Percentiles rank a stretch among this genome's conserved stretches.
These are phyloP conservation scores for Zoanthus solanderi DNA, from an alignment of 92 coral and sea anemone species.

Conservation along the genomic window DNA sequence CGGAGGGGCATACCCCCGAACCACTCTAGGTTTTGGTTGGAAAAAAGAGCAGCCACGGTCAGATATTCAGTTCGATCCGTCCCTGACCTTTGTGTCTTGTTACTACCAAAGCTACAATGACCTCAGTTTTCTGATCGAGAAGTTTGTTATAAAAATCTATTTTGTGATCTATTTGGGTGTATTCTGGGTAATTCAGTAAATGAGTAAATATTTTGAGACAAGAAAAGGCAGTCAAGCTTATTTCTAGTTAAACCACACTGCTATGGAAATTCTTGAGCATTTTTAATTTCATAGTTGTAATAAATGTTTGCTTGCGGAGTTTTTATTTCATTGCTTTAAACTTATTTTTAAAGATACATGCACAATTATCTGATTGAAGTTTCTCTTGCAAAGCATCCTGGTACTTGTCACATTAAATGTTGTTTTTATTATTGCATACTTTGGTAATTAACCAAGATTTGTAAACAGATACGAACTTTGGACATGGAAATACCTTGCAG, in stretches of 20 bases:
- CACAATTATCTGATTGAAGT: too few relatives aligned
- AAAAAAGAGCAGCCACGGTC: too few relatives aligned
- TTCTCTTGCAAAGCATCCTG: too few relatives aligned
- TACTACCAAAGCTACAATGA: conserved; percentile 53
- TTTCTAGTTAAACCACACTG: conserved; percentile 52
- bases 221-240: conserved; percentile 55
- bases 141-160: conserved; percentile 18
- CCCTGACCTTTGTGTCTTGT: conserved; percentile 41
- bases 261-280: conserved; percentile 50
- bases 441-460: too few relatives aligned
- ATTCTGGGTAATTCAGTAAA: conserved; percentile 51
- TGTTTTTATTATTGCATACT: too few relatives aligned
- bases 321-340: conserved; percentile 46
- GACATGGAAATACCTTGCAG: neutral
- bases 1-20: too few relatives aligned
- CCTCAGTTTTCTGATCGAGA: conserved; percentile 53
- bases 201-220: conserved; percentile 59
- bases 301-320: conserved; percentile 33
- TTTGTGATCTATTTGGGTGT: conserved; percentile 24
- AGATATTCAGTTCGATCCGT: too few relatives aligned
- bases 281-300: conserved; percentile 31
- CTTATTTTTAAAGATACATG: conserved; percentile 29
- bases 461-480: too few relatives aligned
- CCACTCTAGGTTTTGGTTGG: too few relatives aligned
- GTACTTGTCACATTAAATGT: too few relatives aligned